Evolutionary conservation across 1,140 invertebrate genomes (phyloP).

Genomic region (Pseudobourletiella spinata): DNA sequence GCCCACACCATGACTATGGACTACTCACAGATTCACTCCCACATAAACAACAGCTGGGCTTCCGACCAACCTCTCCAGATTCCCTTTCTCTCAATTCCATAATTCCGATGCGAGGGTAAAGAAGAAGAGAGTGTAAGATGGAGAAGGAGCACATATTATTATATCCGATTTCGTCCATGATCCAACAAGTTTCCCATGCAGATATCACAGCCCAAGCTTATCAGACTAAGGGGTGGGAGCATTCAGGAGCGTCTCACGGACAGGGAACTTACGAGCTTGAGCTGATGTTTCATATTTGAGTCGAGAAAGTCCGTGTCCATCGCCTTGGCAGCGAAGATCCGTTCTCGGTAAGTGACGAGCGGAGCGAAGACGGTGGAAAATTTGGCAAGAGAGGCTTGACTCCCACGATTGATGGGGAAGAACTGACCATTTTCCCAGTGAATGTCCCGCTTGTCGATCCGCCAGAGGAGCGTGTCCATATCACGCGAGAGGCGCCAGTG

Average conservation of each 20-base stretch:
- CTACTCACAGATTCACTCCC: no score
- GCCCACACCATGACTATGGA: no score
- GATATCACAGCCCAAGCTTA: neutral
- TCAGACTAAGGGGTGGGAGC: no score
- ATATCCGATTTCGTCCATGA: neutral
- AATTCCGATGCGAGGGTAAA: no score
- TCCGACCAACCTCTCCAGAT: no score
- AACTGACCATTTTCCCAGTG: constrained; percentile 41
- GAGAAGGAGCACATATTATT: neutral
- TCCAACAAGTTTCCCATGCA: neutral
- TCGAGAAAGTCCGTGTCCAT: constrained; percentile 77
- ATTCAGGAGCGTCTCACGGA: no score
- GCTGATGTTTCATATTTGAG: constrained; percentile 85
- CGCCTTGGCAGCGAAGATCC: constrained; percentile 75
- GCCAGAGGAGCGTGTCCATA: constrained; percentile 87
- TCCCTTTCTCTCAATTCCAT: no score
- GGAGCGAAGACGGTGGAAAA: constrained; percentile 71
- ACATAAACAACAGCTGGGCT: no score
- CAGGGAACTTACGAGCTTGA: constrained; percentile 83
- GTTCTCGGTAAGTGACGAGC: constrained; percentile 78
- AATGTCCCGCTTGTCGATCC: constrained; percentile 83
- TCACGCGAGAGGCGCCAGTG: constrained; percentile 94
- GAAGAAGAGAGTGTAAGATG: neutral
- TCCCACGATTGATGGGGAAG: constrained; percentile 20
- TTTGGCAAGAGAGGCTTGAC: constrained; percentile 25